Evolutionary conservation across 2,888 invertebrate species (phyloP).

Genomic region (Lucinisca nassula): DNA sequence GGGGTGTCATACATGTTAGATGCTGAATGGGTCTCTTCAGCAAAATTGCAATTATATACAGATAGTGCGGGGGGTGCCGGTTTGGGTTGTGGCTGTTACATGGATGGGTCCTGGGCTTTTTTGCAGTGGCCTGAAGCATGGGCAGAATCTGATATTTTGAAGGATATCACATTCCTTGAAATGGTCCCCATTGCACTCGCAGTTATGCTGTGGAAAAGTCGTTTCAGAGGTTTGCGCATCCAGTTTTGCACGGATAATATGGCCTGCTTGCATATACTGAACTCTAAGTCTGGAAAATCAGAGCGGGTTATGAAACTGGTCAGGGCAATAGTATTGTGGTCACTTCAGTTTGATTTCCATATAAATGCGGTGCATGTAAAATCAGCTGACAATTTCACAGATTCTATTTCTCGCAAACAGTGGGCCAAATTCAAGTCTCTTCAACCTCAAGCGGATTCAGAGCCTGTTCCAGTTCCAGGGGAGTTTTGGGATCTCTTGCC

Average conservation of each 20-base stretch:
- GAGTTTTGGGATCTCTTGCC: not conserved
- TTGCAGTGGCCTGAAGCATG: constrained; percentile 2
- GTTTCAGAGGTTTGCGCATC: not conserved
- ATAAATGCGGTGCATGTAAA: not conserved
- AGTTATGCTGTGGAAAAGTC: not conserved
- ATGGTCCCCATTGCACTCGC: constrained; percentile 7
- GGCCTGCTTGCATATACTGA: constrained; percentile 6
- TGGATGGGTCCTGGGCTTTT: not conserved
- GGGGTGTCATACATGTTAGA: not conserved
- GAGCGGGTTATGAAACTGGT: constrained; percentile 4
- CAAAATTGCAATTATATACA: not conserved
- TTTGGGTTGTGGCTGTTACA: constrained; percentile 1
- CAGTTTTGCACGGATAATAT: not conserved
- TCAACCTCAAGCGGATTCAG: not conserved
- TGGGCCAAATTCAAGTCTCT: not conserved
- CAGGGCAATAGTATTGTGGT: constrained; percentile 1
- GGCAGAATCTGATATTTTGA: not conserved
- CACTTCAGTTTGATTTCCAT: not conserved
- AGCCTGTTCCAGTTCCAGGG: not conserved
- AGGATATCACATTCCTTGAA: constrained; percentile 3
- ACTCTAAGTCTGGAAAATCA: constrained; percentile 3
- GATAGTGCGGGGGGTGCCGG: not conserved
- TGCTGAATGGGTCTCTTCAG: not conserved
- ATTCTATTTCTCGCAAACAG: constrained; percentile 5
- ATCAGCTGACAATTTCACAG: constrained; percentile 6